These are phyloP conservation scores for Gymnogyps californianus DNA, from an alignment of 2,113 vertebrate species.

Conservation along the genomic window DNA sequence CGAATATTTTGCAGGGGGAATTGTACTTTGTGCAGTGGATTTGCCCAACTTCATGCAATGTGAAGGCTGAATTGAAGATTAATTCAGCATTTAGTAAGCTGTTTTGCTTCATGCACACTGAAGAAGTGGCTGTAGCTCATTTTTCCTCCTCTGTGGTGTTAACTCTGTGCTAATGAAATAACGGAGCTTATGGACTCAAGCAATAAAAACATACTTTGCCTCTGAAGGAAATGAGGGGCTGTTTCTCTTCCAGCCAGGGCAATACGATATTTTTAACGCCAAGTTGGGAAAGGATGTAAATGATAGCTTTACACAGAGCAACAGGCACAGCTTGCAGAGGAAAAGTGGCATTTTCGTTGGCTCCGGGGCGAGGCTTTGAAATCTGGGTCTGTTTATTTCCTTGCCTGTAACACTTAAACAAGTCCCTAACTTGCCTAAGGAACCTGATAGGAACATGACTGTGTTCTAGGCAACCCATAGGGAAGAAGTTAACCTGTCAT, in stretches of 20 bases:
- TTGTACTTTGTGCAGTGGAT: background rate
- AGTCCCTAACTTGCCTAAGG: background rate
- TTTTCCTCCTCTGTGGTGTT: background rate
- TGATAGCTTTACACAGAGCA: background rate
- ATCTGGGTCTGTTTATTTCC: constrained; percentile 4
- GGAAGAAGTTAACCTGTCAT: background rate
- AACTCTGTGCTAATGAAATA: background rate
- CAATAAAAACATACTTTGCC: background rate
- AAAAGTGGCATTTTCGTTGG: background rate
- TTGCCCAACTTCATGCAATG: background rate
- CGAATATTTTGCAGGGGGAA: background rate
- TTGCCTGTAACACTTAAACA: background rate
- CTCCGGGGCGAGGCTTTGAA: background rate
- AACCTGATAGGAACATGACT: background rate
- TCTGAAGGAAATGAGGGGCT: background rate
- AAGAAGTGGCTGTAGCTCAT: background rate
- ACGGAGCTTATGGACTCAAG: background rate
- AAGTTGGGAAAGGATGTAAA: background rate
- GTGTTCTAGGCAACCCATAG: background rate
- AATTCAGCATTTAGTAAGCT: background rate
- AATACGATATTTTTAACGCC: background rate
- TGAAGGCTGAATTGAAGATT: background rate
- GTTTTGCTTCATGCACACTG: background rate
- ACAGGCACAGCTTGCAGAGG: background rate
- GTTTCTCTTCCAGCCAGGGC: background rate